Conservation (phyloP, 2,113 vertebrate genomes). For the Pseudopodoces humilis region DNA sequence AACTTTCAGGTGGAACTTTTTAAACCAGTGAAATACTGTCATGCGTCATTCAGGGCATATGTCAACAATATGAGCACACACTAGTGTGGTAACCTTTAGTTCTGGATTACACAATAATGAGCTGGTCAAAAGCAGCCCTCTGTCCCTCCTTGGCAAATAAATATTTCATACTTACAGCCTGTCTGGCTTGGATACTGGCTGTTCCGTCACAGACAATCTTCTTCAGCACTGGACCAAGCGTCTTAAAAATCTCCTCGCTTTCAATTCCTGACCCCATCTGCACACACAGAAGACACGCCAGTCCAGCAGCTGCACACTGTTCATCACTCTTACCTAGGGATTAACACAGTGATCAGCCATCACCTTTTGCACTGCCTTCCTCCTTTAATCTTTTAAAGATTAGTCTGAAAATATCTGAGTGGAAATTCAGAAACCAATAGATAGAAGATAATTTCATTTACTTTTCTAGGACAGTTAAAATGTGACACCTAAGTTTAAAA, state of each 20-base stretch:
- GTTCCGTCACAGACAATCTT: slow-evolving; percentile 88
- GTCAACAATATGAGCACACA: not conserved
- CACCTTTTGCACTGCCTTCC: not conserved
- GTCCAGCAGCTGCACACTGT: slow-evolving; percentile 87
- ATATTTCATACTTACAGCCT: slow-evolving; percentile 84
- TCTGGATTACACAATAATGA: not conserved
- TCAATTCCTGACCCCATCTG: slow-evolving; percentile 95
- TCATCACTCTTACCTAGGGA: slow-evolving; percentile 90
- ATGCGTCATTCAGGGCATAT: not conserved
- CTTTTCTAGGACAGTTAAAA: not conserved
- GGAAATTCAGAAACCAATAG: not conserved
- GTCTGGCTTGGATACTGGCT: slow-evolving; percentile 87
- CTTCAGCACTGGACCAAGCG: slow-evolving; percentile 90
- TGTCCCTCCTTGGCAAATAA: not conserved
- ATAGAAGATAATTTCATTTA: not conserved
- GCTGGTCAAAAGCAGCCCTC: not conserved
- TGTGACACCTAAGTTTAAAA: not conserved
- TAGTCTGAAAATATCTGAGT: not conserved
- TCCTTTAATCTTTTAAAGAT: not conserved
- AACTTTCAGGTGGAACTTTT: not conserved
- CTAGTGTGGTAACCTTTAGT: not conserved
- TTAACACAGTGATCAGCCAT: not conserved
- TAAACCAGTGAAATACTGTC: not conserved
- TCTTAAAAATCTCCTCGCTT: slow-evolving; percentile 94
- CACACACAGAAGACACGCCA: slow-evolving; percentile 92